A percentile compares a stretch with the other conserved stretches of the same genome.
These are phyloP conservation scores for Danionella cerebrum DNA, from an alignment of 2,113 vertebrate genomes.

Conservation along the genomic window DNA sequence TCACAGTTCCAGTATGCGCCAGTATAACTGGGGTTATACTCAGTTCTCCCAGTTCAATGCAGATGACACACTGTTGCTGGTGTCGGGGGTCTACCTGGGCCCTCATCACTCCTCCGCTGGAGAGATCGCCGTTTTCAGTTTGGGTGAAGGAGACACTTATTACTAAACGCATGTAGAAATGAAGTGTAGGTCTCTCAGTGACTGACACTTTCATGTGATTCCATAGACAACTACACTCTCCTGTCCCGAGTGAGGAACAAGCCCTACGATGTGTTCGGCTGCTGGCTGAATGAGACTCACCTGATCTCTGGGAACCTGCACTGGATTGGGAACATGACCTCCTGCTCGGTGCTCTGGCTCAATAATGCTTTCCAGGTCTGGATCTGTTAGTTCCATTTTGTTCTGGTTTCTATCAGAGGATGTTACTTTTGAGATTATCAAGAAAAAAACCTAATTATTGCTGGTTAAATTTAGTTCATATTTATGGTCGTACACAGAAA, in stretches of 20 bases:
- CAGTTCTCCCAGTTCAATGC: conserved; percentile 98
- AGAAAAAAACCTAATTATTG: no score
- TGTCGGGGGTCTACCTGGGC: conserved; percentile 89
- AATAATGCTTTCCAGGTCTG: conserved; percentile 96
- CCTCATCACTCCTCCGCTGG: conserved; percentile 86
- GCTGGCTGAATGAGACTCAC: conserved; percentile 94
- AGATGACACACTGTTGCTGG: conserved; percentile 86
- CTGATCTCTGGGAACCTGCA: conserved; percentile 93
- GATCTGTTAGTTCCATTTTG: background rate
- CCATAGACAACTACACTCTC: conserved; percentile 80
- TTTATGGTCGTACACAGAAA: no score
- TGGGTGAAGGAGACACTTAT: conserved; percentile 70
- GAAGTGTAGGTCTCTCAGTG: background rate
- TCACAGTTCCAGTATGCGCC: conserved; percentile 91
- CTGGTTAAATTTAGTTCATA: no score
- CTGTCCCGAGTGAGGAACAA: conserved; percentile 95
- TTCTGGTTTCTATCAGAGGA: no score
- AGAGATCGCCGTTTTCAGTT: conserved; percentile 89
- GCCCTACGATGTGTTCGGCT: conserved; percentile 93
- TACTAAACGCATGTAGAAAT: background rate
- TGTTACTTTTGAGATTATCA: no score
- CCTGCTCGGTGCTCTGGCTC: conserved; percentile 94
- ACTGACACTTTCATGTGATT: background rate
- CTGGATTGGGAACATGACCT: conserved; percentile 90
- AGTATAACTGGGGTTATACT: conserved; percentile 96